Evolutionary conservation across 2,888 invertebrate species (phyloP).

Genomic region (Meliscaeva auricollis): DNA sequence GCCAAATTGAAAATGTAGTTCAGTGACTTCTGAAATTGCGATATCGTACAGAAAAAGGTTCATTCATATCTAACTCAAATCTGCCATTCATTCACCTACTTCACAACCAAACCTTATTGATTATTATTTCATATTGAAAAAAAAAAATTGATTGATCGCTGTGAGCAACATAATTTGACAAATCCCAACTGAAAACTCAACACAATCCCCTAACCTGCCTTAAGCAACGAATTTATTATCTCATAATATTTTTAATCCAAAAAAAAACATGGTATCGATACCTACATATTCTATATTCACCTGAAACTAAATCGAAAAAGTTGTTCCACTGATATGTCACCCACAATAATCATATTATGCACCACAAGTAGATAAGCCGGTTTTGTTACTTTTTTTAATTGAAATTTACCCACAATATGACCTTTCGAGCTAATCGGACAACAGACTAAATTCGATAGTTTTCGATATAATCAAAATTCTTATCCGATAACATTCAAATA

Average conservation of each 20-base stretch:
- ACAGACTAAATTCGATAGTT: constrained; percentile 10
- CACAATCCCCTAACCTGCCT: constrained; percentile 23
- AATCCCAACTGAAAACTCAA: constrained; percentile 13
- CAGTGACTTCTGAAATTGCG: constrained; percentile 49
- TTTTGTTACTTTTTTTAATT: constrained; percentile 3
- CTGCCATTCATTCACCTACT: constrained; percentile 45
- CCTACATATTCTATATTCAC: no score
- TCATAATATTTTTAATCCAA: constrained; percentile 11
- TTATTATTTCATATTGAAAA: constrained; percentile 28
- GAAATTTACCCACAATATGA: constrained; percentile 10
- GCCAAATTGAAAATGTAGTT: constrained; percentile 30
- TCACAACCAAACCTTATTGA: constrained; percentile 13
- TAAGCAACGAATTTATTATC: constrained; percentile 8
- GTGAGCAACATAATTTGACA: constrained; percentile 25
- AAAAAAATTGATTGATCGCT: constrained; percentile 56
- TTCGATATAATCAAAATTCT: constrained; percentile 27
- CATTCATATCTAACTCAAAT: constrained; percentile 40
- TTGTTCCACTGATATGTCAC: constrained; percentile 13
- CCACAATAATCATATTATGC: constrained; percentile 9
- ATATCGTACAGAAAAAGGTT: constrained; percentile 20
- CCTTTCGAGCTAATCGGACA: constrained; percentile 32
- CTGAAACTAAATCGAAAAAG: constrained; percentile 25
- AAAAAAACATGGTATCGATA: constrained; percentile 28
- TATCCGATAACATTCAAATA: constrained; percentile 34
- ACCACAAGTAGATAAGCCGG: not conserved